phyloP scores from a whole-genome alignment of 2,888 invertebrate species.

The Agapetus fuscipes region DNA sequence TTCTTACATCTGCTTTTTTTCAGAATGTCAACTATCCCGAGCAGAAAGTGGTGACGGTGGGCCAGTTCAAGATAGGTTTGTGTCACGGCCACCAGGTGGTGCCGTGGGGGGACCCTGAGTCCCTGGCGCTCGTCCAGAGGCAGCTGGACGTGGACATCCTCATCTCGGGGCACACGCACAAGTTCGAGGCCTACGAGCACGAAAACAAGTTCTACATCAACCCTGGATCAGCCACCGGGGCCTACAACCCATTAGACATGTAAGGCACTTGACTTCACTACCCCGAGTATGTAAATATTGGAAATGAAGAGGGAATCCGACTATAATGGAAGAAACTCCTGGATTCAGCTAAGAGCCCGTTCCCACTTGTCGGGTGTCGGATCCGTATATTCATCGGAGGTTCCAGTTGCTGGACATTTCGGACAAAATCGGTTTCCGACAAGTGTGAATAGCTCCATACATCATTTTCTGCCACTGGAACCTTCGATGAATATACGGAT shows the following conservation, averaged over 20 bases:
- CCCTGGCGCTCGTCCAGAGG: constrained; percentile 85
- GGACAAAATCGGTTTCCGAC: too few species aligned
- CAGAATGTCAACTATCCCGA: constrained; percentile 90
- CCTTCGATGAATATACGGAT: too few species aligned
- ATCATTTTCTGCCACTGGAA: too few species aligned
- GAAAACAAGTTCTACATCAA: constrained; percentile 99
- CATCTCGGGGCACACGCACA: constrained; percentile 97
- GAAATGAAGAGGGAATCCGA: too few species aligned
- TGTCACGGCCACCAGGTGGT: constrained; percentile 98
- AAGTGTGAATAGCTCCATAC: too few species aligned
- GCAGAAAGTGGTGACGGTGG: constrained; percentile 97
- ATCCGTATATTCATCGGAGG: too few species aligned
- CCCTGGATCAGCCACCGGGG: constrained; percentile 98
- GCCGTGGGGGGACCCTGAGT: constrained; percentile 94
- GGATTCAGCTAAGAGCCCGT: too few species aligned
- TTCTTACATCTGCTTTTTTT: too few species aligned
- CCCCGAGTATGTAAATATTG: too few species aligned
- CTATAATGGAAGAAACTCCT: too few species aligned
- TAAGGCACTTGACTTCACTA: constrained; percentile 35
- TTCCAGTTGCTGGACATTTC: too few species aligned
- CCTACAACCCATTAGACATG: constrained; percentile 88
- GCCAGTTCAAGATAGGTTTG: constrained; percentile 95
- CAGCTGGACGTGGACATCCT: constrained; percentile 98
- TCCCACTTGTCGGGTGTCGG: too few species aligned
- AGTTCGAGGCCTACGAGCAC: constrained; percentile 96